Percentiles rank a stretch among this genome's conserved stretches.
Conservation (phyloP, 2,888 invertebrate genomes). For the Netelia inedita region DNA sequence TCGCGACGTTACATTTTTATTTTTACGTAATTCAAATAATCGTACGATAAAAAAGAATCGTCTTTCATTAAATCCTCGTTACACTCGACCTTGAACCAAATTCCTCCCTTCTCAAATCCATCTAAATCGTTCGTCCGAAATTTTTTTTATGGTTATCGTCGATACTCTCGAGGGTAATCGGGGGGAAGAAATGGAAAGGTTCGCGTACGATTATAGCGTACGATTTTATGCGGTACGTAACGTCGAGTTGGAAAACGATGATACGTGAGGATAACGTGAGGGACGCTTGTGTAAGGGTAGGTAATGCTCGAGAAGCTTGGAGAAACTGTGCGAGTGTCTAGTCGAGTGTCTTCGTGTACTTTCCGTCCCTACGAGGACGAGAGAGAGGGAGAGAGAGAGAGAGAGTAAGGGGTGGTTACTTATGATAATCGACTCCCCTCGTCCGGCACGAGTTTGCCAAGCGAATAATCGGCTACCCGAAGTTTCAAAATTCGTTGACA, state of each 20-base stretch:
- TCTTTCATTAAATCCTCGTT: too few relatives aligned
- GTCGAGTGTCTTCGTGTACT: conserved; percentile 14
- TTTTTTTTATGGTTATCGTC: not conserved
- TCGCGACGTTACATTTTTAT: too few relatives aligned
- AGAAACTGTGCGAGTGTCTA: not conserved
- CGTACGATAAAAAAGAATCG: too few relatives aligned
- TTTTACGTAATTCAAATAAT: too few relatives aligned
- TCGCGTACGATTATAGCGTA: not conserved
- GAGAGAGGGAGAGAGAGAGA: conserved; percentile 39
- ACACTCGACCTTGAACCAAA: too few relatives aligned
- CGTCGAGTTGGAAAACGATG: conserved; percentile 9
- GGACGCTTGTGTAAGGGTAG: not conserved
- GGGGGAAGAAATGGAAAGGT: not conserved
- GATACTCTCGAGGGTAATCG: not conserved
- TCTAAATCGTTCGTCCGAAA: too few relatives aligned
- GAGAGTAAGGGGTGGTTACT: conserved; percentile 61
- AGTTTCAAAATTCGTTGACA: conserved; percentile 37
- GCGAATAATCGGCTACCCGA: conserved; percentile 48
- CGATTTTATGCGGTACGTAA: not conserved
- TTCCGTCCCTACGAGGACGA: conserved; percentile 8
- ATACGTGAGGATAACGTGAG: not conserved
- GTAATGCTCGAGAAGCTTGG: not conserved
- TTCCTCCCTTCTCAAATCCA: too few relatives aligned
- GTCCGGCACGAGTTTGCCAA: conserved; percentile 13
- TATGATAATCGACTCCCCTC: conserved; percentile 48